Evolutionary conservation across 2,113 vertebrate species (phyloP), one percentile per base, ranked within the genome.

Genomic region (Amphiprion ocellaris): DNA sequence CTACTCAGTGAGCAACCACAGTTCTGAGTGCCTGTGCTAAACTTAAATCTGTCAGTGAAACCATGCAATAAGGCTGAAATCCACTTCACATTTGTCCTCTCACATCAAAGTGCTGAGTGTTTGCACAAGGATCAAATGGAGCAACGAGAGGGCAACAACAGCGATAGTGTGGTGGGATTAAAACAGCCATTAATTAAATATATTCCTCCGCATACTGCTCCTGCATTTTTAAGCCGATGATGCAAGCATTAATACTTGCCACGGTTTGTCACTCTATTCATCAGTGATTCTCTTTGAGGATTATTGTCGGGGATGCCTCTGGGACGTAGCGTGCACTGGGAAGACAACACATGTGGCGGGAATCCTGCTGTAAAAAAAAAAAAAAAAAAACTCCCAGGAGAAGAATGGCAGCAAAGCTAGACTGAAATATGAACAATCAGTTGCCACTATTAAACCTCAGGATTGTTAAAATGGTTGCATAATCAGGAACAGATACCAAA

Each of bases 261-360:
- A 83, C 39, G 77, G 86, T 89, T 90, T 87, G 86, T 90, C 90
- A 74, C 85, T 87, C 90, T 73, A 77, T 86, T 92, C 87, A 93
- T 93, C 89, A 92, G 74, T 15, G 41, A 93, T 93, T 94, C 93
- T 92, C 90, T 94, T 92, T 93, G 92, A 93, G 92, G 93, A 92
- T 89, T 91, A 89, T 83, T 79, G 74, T 82, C 30, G 73, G 71
- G 74, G 82, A 85, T 15, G 86, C 91, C 90, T 81, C 73, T 65
- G 87, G 90, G 92, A 85, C 49, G 46, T 50, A 21, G 74, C 82
- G 24, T 75, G 86, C 63, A 56, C 79, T 81, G 74, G 71, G 77
- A 87, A 89, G 70, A 76, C 67, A 77, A 82, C 76, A 63, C 79
- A 26, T 12, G 56, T 30, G 76, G 78, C 16, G 23, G n/a, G 69